Percentiles rank a stretch among this genome's conserved stretches.
These are phyloP conservation scores for Pecten maximus DNA, from an alignment of 2,888 invertebrate genomes.

Conservation along the genomic window DNA sequence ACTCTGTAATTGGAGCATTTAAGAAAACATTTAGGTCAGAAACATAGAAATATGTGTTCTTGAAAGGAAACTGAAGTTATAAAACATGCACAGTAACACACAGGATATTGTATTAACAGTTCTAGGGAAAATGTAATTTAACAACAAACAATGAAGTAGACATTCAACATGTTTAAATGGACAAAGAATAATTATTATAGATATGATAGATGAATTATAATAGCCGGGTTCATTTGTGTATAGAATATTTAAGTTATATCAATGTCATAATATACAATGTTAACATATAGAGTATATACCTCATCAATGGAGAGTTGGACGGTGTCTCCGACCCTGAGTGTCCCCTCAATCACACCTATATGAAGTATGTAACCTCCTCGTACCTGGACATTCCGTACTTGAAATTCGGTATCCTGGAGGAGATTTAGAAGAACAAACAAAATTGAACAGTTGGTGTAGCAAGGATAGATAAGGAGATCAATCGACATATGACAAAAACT, in stretches of 20 bases:
- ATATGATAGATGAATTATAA: too few relatives aligned
- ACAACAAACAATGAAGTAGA: too few relatives aligned
- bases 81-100: neutral
- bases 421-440: neutral
- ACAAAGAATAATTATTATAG: too few relatives aligned
- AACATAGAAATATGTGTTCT: neutral
- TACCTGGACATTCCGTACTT: conserved; percentile 90
- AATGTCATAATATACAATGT: too few relatives aligned
- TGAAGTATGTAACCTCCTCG: conserved; percentile 98
- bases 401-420: conserved; percentile 90
- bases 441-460: too few relatives aligned
- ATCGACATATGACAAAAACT: too few relatives aligned
- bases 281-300: conserved; percentile 77
- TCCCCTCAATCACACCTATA: conserved; percentile 93
- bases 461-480: too few relatives aligned
- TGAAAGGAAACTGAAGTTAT: neutral
- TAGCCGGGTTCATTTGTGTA: neutral
- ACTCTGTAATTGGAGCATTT: conserved; percentile 79
- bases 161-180: too few relatives aligned
- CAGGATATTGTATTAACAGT: too few relatives aligned
- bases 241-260: too few relatives aligned
- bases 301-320: conserved; percentile 92
- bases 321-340: conserved; percentile 92
- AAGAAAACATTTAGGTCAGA: neutral
- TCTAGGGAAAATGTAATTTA: too few relatives aligned